Percentiles rank a stretch among this genome's conserved stretches.
phyloP scores from a whole-genome alignment of 2,888 invertebrate genomes.

The Taphrorychus bicolor region DNA sequence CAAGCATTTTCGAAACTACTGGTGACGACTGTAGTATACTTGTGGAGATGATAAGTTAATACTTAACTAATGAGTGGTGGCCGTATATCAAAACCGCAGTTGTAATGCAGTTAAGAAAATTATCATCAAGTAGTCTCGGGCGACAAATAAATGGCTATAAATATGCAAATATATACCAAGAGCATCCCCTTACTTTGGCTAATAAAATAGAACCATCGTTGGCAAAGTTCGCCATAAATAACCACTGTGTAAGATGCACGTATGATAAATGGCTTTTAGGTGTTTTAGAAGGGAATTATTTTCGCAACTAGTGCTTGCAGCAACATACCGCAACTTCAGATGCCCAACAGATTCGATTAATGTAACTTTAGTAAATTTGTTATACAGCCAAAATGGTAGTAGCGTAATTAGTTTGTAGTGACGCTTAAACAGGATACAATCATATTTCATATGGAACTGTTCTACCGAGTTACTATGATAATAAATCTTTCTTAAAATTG shows the following conservation, averaged over 20 bases:
- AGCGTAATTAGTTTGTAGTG: conserved; percentile 30
- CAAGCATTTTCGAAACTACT: too few relatives aligned
- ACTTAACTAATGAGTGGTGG: too few relatives aligned
- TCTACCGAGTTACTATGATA: conserved; percentile 23
- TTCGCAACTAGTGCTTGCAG: conserved; percentile 5
- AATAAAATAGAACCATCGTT: neutral
- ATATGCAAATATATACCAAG: neutral
- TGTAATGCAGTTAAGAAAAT: neutral
- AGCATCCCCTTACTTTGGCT: neutral
- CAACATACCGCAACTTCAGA: neutral
- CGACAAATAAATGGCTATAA: neutral
- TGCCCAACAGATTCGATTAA: conserved; percentile 17
- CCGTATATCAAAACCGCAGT: neutral
- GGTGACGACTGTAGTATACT: too few relatives aligned
- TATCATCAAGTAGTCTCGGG: neutral
- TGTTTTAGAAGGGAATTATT: conserved; percentile 5
- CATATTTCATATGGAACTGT: conserved; percentile 33
- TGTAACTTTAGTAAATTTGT: conserved; percentile 12
- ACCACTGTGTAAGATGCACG: neutral
- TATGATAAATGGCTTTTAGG: conserved; percentile 7
- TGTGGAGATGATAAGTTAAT: too few relatives aligned
- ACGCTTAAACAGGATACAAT: conserved; percentile 24
- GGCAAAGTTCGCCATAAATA: neutral
- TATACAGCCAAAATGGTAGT: conserved; percentile 6
- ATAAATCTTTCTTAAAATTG: conserved; percentile 38